phyloP scores from a whole-genome alignment of 2,797 vertebrate genomes.

The Phrynocephalus guinanensis region DNA sequence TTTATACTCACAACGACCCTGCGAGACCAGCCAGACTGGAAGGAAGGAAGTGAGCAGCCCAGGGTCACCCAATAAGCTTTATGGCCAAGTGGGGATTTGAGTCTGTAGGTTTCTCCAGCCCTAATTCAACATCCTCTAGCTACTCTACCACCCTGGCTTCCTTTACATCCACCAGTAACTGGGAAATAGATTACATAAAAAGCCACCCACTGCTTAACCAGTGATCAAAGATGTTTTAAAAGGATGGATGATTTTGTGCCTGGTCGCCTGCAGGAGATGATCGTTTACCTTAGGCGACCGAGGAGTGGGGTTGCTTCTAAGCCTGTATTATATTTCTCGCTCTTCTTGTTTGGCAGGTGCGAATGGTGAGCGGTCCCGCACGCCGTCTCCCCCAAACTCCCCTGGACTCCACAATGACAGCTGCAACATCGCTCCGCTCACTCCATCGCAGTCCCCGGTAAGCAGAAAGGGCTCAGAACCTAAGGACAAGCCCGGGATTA shows the following conservation, averaged over 20 bases:
- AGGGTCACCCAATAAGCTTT: no score
- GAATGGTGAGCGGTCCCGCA: slow-evolving; percentile 15
- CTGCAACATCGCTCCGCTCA: slow-evolving; percentile 92
- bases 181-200: no score
- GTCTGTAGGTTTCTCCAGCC: no score
- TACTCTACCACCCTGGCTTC: no score
- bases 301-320: background rate
- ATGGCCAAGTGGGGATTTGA: no score
- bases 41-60: no score
- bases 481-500: background rate
- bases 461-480: background rate
- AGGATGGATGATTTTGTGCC: background rate
- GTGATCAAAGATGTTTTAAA: no score
- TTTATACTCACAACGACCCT: no score
- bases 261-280: background rate
- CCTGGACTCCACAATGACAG: slow-evolving; percentile 61
- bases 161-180: no score
- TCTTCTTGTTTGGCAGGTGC: background rate
- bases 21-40: no score
- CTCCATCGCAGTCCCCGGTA: slow-evolving; percentile 81
- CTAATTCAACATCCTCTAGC: no score
- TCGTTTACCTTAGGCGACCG: background rate
- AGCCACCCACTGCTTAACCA: no score
- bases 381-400: background rate
- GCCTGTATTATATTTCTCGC: background rate